phyloP scores from a whole-genome alignment of 1,140 invertebrate genomes.

The Eumeta japonica region DNA sequence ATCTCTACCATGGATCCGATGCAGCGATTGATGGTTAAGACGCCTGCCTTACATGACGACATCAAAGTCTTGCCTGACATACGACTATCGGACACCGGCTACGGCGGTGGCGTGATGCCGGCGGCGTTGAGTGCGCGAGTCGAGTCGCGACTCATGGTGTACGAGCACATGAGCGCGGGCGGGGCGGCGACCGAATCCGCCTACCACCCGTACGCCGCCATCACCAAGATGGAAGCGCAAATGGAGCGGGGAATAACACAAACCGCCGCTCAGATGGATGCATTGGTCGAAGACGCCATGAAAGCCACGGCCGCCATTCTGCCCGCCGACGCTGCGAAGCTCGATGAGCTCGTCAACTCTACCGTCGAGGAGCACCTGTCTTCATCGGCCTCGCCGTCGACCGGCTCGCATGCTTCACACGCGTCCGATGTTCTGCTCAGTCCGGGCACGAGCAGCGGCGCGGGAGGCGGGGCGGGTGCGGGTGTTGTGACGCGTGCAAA shows the following conservation, averaged over 20 bases:
- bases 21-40: slow-evolving; percentile 33
- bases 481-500: slow-evolving; percentile 25
- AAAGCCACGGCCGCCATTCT: slow-evolving; percentile 52
- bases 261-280: slow-evolving; percentile 52
- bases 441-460: too few species aligned
- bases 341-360: slow-evolving; percentile 67
- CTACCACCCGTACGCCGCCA: slow-evolving; percentile 38
- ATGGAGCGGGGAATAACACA: slow-evolving; percentile 50
- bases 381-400: slow-evolving; percentile 36
- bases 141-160: slow-evolving; percentile 31
- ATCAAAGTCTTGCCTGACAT: slow-evolving; percentile 38
- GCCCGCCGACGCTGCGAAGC: slow-evolving; percentile 53
- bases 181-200: slow-evolving; percentile 16
- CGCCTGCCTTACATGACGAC: slow-evolving; percentile 22
- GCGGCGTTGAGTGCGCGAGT: slow-evolving; percentile 17
- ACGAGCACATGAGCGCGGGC: slow-evolving; percentile 26
- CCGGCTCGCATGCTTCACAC: slow-evolving; percentile 49
- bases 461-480: too few species aligned
- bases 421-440: slow-evolving; percentile 57
- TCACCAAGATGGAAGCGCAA: slow-evolving; percentile 38
- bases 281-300: slow-evolving; percentile 51
- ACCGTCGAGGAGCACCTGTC: slow-evolving; percentile 60
- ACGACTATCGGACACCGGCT: slow-evolving; percentile 28
- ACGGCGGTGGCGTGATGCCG: slow-evolving; percentile 17
- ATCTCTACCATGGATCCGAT: slow-evolving; percentile 28